Evolutionary conservation across 2,113 vertebrate genomes (phyloP), one percentile per base, ranked within the genome.

Genomic region (Phaethon lepturus): DNA sequence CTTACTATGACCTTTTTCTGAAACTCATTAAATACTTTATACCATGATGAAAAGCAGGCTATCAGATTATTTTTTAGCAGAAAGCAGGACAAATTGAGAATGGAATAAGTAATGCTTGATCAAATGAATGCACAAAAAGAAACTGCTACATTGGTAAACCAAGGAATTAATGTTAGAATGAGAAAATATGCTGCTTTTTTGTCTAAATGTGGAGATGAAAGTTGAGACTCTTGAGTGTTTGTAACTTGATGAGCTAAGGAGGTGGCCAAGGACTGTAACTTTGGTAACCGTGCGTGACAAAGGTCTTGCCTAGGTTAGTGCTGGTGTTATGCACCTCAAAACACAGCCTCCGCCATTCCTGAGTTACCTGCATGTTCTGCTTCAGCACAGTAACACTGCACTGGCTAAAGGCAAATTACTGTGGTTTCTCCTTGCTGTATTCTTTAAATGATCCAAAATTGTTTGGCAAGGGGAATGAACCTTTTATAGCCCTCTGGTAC

Each of bases 241-340:
- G 40, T 67, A 79, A 75, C 18, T 28, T 25, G 19, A 53, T 44
- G 68, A 53, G 22, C 25, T 33, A 62, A 52, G 38, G 26, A 56
- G 38, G 18, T 22, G 10, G 25, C 26, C 4, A 53, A 53, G 22
- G 47, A 64, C 38, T 59, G 16, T 4, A 74, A 47, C 10, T 63
- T 56, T 33, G 44, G 49, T 63, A 50, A 38, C 25, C 0, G 2
- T 26, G 12, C 10, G 33, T 56, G 19, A 16, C 0, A 1, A 75
- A 56, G 47, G 35, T 50, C 59, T 78, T 74, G 35, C 35, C 26
- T 56, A 56, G n/a, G 11, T 24, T 73, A 45, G 16, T n/a, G 35
- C 35, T 58, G 40, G 28, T 52, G 28, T 26, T 69, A 50, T 5
- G 23, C 11, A 52, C 23, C 33, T 47, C 20, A 58, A 45, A 86